These are phyloP conservation scores for Charina bottae DNA, from an alignment of 2,113 vertebrate species.

Conservation along the genomic window DNA sequence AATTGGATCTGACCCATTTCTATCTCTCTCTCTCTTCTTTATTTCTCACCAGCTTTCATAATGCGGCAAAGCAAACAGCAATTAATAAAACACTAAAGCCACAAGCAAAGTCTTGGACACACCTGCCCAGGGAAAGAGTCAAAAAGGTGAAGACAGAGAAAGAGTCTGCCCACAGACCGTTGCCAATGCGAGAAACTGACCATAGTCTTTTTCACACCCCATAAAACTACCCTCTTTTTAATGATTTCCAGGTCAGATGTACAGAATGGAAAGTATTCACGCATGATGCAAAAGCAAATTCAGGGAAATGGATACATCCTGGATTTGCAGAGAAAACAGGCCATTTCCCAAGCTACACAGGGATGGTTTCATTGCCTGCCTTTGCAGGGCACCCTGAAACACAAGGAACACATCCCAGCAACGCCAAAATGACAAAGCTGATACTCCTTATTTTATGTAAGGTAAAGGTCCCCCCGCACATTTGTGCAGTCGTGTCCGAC, in stretches of 20 bases:
- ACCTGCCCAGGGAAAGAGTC: neutral
- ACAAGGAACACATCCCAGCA: neutral
- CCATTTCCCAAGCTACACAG: neutral
- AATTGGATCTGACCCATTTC: slow-evolving; percentile 8
- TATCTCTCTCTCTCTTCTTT: neutral
- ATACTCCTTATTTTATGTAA: neutral
- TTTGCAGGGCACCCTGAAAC: neutral
- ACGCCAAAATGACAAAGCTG: neutral
- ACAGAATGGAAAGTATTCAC: neutral
- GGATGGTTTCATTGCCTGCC: neutral
- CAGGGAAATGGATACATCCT: neutral
- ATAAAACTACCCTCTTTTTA: neutral
- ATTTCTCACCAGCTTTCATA: neutral
- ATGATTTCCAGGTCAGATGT: neutral
- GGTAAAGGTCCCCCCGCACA: no score
- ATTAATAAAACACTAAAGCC: neutral
- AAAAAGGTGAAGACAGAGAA: neutral
- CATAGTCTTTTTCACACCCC: no score
- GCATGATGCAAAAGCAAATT: neutral
- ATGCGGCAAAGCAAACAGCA: neutral
- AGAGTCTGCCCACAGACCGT: accelerated
- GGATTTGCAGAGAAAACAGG: neutral
- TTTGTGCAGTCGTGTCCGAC: no score
- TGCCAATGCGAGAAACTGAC: neutral
- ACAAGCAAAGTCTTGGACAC: neutral